These are phyloP conservation scores for Pyrrhia umbra DNA, from an alignment of 2,888 invertebrate genomes.

Conservation along the genomic window DNA sequence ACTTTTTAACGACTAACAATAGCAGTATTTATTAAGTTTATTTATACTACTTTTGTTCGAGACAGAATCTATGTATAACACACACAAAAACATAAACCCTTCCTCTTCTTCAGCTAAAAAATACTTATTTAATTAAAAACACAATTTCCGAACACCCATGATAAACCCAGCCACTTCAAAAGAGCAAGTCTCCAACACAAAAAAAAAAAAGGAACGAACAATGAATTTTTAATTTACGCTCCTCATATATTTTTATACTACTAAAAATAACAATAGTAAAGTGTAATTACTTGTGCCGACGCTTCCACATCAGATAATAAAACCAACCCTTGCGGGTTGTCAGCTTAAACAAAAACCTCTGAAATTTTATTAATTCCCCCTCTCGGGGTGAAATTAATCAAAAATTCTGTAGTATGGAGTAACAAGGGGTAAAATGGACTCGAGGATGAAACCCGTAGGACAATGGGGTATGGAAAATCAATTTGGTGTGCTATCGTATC, in stretches of 20 bases:
- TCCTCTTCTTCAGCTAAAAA: too few species aligned
- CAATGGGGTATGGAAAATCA: background rate
- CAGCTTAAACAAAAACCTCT: conserved; percentile 46
- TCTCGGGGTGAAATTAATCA: conserved; percentile 58
- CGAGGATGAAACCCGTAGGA: background rate
- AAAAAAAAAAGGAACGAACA: conserved; percentile 18
- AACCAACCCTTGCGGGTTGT: conserved; percentile 28
- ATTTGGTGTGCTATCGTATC: background rate
- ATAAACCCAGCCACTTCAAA: background rate
- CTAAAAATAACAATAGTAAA: conserved; percentile 24
- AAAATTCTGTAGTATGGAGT: conserved; percentile 35
- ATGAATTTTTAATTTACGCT: conserved; percentile 34
- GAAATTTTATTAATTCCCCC: conserved; percentile 51
- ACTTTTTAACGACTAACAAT: too few species aligned
- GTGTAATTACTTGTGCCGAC: conserved; percentile 34
- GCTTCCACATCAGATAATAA: conserved; percentile 35
- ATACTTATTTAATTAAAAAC: background rate
- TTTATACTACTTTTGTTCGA: too few species aligned
- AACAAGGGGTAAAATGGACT: conserved; percentile 19
- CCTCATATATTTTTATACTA: conserved; percentile 26
- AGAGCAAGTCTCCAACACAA: background rate
- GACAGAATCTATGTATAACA: too few species aligned
- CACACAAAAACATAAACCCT: too few species aligned
- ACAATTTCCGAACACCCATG: background rate
- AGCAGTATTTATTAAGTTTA: too few species aligned